Evolutionary conservation across 2,113 vertebrate genomes (phyloP).

Genomic region (Chamaea fasciata): DNA sequence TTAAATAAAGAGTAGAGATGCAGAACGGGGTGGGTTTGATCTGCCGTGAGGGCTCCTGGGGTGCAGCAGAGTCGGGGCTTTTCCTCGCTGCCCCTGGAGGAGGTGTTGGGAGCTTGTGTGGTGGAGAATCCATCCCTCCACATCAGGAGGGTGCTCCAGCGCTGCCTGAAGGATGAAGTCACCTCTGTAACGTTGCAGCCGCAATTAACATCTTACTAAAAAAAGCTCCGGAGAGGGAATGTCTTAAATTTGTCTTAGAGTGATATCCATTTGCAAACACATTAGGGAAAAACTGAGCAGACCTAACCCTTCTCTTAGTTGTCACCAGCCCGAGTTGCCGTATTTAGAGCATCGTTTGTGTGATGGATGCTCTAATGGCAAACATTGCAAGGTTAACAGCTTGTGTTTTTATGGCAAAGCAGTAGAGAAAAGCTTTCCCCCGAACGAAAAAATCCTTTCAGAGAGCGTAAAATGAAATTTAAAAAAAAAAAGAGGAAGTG

Average conservation of each 20-base stretch:
- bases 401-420: background rate
- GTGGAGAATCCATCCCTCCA: background rate
- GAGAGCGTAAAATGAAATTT: background rate
- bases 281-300: background rate
- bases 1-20: rapidly evolving
- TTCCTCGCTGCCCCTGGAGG: background rate
- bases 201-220: background rate
- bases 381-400: slow-evolving; percentile 8
- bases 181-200: background rate
- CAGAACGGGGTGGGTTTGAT: background rate
- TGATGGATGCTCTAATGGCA: slow-evolving; percentile 24
- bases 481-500: background rate
- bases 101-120: background rate
- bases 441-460: background rate
- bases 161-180: background rate
- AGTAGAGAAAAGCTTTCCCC: background rate
- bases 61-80: background rate
- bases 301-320: background rate
- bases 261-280: background rate
- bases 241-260: background rate
- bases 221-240: background rate
- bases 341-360: background rate
- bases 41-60: background rate
- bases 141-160: background rate
- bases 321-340: rapidly evolving